Conservation (phyloP, 2,888 invertebrate species). For the Muschampia plurimacula region DNA sequence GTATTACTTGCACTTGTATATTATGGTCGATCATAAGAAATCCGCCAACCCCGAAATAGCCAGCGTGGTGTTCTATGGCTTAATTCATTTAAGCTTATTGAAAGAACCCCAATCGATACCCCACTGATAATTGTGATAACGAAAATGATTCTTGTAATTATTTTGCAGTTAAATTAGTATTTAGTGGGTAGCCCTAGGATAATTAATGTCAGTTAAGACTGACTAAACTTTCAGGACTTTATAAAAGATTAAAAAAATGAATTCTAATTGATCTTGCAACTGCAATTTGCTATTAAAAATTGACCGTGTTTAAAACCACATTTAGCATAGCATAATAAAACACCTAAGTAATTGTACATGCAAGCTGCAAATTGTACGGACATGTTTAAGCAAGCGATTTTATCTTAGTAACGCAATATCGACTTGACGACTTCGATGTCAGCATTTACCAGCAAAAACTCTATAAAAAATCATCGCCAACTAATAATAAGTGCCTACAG, state of each 20-base stretch:
- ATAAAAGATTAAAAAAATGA: neutral
- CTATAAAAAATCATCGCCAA: constrained; percentile 12
- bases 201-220: too few species aligned
- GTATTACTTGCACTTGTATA: too few species aligned
- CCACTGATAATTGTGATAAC: too few species aligned
- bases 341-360: neutral
- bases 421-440: constrained; percentile 9
- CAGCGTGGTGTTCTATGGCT: too few species aligned
- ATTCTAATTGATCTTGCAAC: neutral
- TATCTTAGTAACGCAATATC: neutral
- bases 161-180: too few species aligned
- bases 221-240: too few species aligned
- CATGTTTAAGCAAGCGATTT: constrained; percentile 10
- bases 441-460: constrained; percentile 14
- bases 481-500: neutral
- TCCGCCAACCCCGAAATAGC: too few species aligned
- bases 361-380: neutral
- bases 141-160: too few species aligned
- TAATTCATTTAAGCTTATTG: too few species aligned
- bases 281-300: neutral
- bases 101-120: too few species aligned
- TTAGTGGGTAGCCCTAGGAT: too few species aligned
- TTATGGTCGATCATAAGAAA: too few species aligned
- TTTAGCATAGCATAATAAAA: constrained; percentile 5
- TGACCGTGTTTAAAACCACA: neutral